Evolutionary conservation across 2,797 vertebrate genomes (phyloP).

Genomic region (Acestrorhynchus altus): DNA sequence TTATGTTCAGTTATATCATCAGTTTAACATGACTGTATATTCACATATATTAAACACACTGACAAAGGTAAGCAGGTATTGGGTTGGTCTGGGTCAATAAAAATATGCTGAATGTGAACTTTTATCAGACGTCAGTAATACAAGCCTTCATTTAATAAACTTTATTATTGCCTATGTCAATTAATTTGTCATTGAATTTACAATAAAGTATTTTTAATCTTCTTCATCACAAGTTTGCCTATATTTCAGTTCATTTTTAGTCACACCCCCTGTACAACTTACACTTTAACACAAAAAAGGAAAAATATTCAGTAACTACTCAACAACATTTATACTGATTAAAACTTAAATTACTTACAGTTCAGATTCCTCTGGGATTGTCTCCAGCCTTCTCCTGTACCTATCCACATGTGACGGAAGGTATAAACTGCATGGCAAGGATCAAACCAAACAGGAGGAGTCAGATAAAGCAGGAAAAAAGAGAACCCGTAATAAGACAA

Average conservation of each 20-base stretch:
- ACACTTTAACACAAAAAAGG: too few relatives aligned
- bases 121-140: neutral
- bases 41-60: neutral
- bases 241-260: neutral
- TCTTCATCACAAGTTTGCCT: neutral
- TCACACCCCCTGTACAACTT: too few relatives aligned
- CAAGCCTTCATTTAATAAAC: too few relatives aligned
- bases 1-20: too few relatives aligned
- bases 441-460: constrained; percentile 28
- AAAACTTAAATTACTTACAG: constrained; percentile 13
- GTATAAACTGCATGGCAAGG: constrained; percentile 16
- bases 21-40: neutral
- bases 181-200: too few relatives aligned
- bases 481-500: neutral
- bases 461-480: constrained; percentile 34
- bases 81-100: neutral
- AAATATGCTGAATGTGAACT: neutral
- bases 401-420: constrained; percentile 11
- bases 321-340: neutral
- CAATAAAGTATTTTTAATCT: too few relatives aligned
- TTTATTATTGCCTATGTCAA: too few relatives aligned
- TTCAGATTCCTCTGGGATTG: neutral
- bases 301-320: neutral
- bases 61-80: neutral
- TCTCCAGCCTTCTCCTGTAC: neutral